Base-by-base conservation (phyloP, 2,113 vertebrate genomes). In the Brienomyrus longianalis region DNA sequence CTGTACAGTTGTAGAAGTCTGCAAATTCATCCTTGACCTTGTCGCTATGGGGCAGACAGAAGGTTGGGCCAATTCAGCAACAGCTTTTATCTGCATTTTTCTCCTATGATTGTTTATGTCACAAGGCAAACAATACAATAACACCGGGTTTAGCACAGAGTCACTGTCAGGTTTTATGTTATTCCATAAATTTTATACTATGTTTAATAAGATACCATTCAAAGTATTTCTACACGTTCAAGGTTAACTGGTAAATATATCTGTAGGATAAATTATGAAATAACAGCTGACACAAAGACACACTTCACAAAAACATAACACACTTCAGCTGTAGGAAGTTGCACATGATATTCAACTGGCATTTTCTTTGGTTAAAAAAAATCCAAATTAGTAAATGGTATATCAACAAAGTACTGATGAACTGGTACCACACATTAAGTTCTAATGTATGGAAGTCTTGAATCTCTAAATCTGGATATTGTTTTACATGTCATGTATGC, bases 161-260 rank as follows among this genome's bases (percentile, higher is more conserved):
- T 89, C 80, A 89, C 89, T 84, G 50, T 89, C 77, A 62, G 89
- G 80, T 59, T 59, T 84, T 89, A 84, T 80, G 23, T 83, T 89
- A 59, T 48, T 85, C 54, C 77, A 52, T 59, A 45, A 85, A n/a
- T 89, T 59, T 89, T 56, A 66, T 90, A 86, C 21, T 77, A 74
- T 87, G 62, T 77, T 31, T 74, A 87, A 85, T 91, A 89, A 91
- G 86, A 90, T 89, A 89, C 90, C 66, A 87, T 74, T 90, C 85
- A 87, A 88, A 91, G 83, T 86, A 88, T 88, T 74, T 90, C 89
- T 90, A 92, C 66, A 66, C 88, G 89, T 90, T 90, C 59, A 90
- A 92, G 90, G 54, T 87, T 88, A 91, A 59, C 87, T 91, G 83
- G 90, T 83, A 89, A 90, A 91, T 89, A 90, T 90, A 89, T 87